Base-by-base conservation (phyloP, 2,888 invertebrate species). In the Ctenicera cuprea region DNA sequence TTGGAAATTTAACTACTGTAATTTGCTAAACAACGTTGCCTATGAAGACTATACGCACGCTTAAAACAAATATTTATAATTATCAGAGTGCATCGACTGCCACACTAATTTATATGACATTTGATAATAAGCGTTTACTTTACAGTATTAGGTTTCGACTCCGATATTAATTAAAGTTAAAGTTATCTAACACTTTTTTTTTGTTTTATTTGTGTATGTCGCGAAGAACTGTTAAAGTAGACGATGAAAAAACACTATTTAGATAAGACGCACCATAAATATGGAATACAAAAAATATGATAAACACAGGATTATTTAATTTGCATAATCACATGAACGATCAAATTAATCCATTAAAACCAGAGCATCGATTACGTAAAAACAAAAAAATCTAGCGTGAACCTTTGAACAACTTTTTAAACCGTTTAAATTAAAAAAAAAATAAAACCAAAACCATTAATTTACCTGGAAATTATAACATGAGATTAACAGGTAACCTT, bases 91-190 rank as follows among this genome's bases (percentile, higher is more conserved):
- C 43, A 45, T 45, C 43, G 43, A 20, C 18, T 48, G 20, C 20
- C 18, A 48, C 18, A 20, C 9, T 18, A 48, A 48, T 20, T 48
- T 48, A 48, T 45, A n/a, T 45, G 43, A 48, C 18, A 48, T 48
- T 48, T 48, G 48, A 20, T 48, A 48, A 48, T 48, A 48, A 48
- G 20, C 48, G 18, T 11, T 48, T 16, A 48, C 48, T 48, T 48
- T 48, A 11, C 48, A 9, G 18, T 18, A 11, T 48, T 48, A 48
- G 18, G 20, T 48, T 48, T 3, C 48, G 20, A 45, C 43, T 45
- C 43, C 7, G 7, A 45, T 45, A n/a, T n/a, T n/a, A 26, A 48
- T 48, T 48, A 48, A 48, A n/a, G n/a, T 48, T 48, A 48, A 48
- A 48, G 3, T 20, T 20, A 48, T 16, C 18, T 14, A 1, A n/a